Conservation (phyloP, 2,888 invertebrate species). For the Aleiodes leptofemur region DNA sequence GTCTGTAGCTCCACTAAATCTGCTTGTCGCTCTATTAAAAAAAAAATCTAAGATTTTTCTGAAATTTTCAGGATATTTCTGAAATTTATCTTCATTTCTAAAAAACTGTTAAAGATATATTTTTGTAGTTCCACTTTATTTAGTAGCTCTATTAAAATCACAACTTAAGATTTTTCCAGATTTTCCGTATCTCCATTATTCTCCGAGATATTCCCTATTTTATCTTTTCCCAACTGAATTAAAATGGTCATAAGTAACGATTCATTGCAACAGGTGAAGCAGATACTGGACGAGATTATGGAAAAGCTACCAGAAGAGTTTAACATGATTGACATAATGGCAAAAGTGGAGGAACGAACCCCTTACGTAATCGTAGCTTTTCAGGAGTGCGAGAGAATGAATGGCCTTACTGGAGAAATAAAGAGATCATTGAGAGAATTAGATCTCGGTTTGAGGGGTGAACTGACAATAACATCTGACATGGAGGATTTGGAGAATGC, state of each 20-base stretch:
- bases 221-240: background rate
- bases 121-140: too few species aligned
- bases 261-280: slow-evolving; percentile 83
- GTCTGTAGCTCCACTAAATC: too few species aligned
- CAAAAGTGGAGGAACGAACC: slow-evolving; percentile 95
- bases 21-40: too few species aligned
- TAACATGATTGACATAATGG: slow-evolving; percentile 96
- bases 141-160: too few species aligned
- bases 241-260: background rate
- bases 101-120: too few species aligned
- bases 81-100: too few species aligned
- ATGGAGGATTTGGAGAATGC: slow-evolving; percentile 97
- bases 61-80: too few species aligned
- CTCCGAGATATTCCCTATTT: too few species aligned
- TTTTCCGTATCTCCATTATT: too few species aligned
- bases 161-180: too few species aligned
- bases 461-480: slow-evolving; percentile 95
- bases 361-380: slow-evolving; percentile 97
- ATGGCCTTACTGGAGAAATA: slow-evolving; percentile 92
- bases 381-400: slow-evolving; percentile 98
- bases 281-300: slow-evolving; percentile 94
- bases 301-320: slow-evolving; percentile 97
- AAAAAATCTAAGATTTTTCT: too few species aligned
- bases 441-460: slow-evolving; percentile 96
- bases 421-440: slow-evolving; percentile 92